These are phyloP conservation scores for Saccostrea glomerata DNA, from an alignment of 1,140 invertebrate genomes.

Conservation along the genomic window DNA sequence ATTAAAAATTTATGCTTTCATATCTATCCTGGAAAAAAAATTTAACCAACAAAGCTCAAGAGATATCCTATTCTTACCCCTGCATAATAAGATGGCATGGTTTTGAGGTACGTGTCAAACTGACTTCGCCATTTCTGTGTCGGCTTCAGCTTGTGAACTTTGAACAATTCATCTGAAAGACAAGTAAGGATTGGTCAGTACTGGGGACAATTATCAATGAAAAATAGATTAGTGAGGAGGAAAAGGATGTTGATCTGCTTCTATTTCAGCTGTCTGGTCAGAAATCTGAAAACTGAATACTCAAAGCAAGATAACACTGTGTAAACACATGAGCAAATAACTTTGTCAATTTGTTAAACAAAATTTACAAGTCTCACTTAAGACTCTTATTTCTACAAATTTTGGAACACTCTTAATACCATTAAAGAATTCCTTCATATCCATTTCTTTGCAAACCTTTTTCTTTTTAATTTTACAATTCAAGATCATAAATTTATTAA, in stretches of 20 bases:
- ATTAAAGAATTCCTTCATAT: no score
- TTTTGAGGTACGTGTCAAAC: slow-evolving; percentile 95
- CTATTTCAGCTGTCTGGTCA: neutral
- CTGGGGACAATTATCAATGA: neutral
- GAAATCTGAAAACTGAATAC: slow-evolving; percentile 13
- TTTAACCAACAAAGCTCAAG: neutral
- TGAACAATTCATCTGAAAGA: slow-evolving; percentile 90
- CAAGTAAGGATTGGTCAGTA: neutral
- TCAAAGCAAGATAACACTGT: neutral
- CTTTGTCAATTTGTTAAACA: no score
- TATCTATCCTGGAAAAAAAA: no score
- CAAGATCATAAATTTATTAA: no score
- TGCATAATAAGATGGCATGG: slow-evolving; percentile 97
- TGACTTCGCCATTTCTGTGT: slow-evolving; percentile 75
- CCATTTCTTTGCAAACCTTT: no score
- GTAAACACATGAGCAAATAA: no score
- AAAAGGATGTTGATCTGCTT: neutral
- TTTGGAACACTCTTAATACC: no score
- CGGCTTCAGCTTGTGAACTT: slow-evolving; percentile 90
- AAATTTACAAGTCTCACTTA: no score
- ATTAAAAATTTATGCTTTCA: no score
- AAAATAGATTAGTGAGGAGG: neutral
- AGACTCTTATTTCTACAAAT: no score
- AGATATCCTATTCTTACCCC: slow-evolving; percentile 81
- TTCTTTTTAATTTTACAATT: no score